Conservation (phyloP, 2,797 vertebrate species). For the Vultur gryphus region DNA sequence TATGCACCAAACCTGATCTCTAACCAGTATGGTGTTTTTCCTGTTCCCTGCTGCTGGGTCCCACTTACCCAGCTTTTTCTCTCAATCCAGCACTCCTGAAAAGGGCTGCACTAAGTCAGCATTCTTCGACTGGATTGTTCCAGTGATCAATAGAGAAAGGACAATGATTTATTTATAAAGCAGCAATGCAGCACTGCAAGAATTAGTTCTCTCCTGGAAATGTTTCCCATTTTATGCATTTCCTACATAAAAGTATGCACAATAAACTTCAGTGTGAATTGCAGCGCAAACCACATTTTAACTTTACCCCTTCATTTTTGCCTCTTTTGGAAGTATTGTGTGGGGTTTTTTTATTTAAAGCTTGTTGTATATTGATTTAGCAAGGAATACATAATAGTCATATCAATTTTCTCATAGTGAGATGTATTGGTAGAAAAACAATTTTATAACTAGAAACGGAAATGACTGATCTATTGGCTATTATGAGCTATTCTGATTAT, state of each 20-base stretch:
- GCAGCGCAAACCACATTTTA: background rate
- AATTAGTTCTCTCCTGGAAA: slow-evolving; percentile 25
- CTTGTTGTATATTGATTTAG: slow-evolving; percentile 32
- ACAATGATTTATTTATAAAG: slow-evolving; percentile 67
- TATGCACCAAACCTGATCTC: background rate
- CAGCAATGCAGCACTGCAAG: slow-evolving; percentile 56
- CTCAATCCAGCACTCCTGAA: background rate
- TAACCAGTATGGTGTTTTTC: background rate
- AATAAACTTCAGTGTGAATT: background rate
- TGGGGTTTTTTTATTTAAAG: background rate
- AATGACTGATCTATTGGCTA: background rate
- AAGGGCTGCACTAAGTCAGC: slow-evolving; percentile 52
- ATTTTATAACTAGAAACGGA: slow-evolving; percentile 30
- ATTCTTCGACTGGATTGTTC: slow-evolving; percentile 34
- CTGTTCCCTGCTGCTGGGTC: background rate
- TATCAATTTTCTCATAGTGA: slow-evolving; percentile 33
- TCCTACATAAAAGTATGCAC: background rate
- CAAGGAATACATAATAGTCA: slow-evolving; percentile 17
- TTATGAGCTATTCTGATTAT: background rate
- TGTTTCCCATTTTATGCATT: background rate
- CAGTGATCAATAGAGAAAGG: slow-evolving; percentile 57
- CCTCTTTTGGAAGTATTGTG: background rate
- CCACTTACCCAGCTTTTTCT: background rate
- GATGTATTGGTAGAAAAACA: background rate
- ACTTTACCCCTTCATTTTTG: background rate